These are phyloP conservation scores for Pocillopora damicornis DNA, from an alignment of 64 coral and sea anemone species.

Conservation along the genomic window DNA sequence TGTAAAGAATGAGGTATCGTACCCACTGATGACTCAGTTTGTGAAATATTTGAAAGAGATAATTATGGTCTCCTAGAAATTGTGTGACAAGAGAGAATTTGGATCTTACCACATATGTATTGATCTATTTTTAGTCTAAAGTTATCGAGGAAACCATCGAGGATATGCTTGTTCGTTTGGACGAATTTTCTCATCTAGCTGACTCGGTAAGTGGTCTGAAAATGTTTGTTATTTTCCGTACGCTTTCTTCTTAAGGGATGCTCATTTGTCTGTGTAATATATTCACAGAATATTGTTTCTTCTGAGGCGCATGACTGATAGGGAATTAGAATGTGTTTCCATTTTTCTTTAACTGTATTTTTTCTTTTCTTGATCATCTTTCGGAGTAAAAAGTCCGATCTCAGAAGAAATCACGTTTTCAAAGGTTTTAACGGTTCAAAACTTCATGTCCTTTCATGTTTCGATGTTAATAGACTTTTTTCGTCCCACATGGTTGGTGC, in stretches of 20 bases:
- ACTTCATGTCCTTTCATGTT: background rate
- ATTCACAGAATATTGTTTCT: background rate
- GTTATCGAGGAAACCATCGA: slow-evolving; percentile 83
- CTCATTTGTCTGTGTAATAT: background rate
- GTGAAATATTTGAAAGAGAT: background rate
- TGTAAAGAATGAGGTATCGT: slow-evolving; percentile 73
- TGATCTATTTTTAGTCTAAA: slow-evolving; percentile 63
- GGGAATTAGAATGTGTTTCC: background rate
- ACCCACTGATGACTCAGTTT: background rate
- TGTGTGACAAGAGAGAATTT: background rate
- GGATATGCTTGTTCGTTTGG: slow-evolving; percentile 91
- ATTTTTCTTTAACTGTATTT: background rate
- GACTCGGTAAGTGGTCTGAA: slow-evolving; percentile 70
- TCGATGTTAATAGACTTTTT: background rate
- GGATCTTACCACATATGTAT: background rate
- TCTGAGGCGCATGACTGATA: background rate
- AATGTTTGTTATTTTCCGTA: background rate
- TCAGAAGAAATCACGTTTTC: background rate
- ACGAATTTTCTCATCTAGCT: slow-evolving; percentile 97
- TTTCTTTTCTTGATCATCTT: background rate
- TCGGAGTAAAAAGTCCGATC: background rate
- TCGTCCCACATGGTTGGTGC: slow-evolving; percentile 28
- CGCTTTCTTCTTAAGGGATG: background rate
- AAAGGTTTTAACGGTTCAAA: background rate
- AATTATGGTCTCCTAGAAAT: too few species aligned